Evolutionary conservation across 1,140 invertebrate species (phyloP), one percentile per base, ranked within the genome.

Genomic region (Sminthurides bifidus): DNA sequence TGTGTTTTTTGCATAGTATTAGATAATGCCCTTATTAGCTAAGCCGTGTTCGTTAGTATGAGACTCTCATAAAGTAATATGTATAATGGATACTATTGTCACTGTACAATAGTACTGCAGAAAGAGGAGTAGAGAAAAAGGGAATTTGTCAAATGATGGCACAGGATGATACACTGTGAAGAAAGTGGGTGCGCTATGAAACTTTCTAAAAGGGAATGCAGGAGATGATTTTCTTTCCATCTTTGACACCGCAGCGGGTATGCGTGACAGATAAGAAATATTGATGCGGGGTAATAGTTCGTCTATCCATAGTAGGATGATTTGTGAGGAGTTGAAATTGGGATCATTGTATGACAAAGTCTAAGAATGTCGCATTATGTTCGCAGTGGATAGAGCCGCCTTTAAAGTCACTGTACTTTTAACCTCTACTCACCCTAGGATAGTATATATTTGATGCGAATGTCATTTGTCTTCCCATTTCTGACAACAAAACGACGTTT

Each of bases 291-390:
- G 56, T 44, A 40, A 44, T 35, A 63, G 61, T 49, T 56, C 48
- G 55, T 33, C 48, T 29, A 40, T 48, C 12, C 43, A 52, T 48
- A 59, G 14, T 54, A 23, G 54, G 24, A 59, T 63, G 61, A 63
- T 63, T 63, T 63, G 61, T 63, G 58, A 59, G 58, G 61, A 63
- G 61, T 49, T 63, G 61, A 63, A 63, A 63, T 63, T 56, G 52
- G n/a, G 51, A n/a, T 31, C 14, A 63, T 63, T 63, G 61, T 63
- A 44, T 38, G 37, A 27, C 14, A 26, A 41, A 40, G 21, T 21
- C 35, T n/a, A 40, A 31, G 50, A 46, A 52, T 52, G 19, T 31
- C 27, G 49, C 51, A 44, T 56, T 61, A 55, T 61, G 59, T 54
- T 57, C 51, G 50, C 51, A 53, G 52, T 29, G 41, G 43, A 17